These are phyloP conservation scores for Drosophila ustulata DNA, from an alignment of 2,888 invertebrate genomes.

Conservation along the genomic window DNA sequence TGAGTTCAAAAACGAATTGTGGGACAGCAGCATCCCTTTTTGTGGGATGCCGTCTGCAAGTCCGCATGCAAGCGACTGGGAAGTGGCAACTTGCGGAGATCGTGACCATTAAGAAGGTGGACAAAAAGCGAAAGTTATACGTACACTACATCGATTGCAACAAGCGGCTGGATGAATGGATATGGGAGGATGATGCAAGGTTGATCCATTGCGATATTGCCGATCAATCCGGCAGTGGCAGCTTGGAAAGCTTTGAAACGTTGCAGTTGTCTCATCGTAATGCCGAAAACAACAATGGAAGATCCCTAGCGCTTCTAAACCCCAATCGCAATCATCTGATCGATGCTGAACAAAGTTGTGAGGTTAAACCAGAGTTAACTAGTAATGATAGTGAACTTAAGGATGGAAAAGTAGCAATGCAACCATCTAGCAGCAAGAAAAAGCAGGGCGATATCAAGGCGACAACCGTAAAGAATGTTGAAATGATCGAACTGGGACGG, in stretches of 20 bases:
- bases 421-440: not conserved
- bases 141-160: constrained; percentile 99
- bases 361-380: not conserved
- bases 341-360: constrained; percentile 84
- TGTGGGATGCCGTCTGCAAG: constrained; percentile 98
- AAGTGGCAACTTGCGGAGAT: constrained; percentile 99
- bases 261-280: not conserved
- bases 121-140: constrained; percentile 90
- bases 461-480: constrained; percentile 99
- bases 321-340: constrained; percentile 86
- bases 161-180: constrained; percentile 99
- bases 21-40: constrained; percentile 81
- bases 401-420: constrained; percentile 52
- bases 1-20: not conserved
- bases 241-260: not conserved
- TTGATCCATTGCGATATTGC: constrained; percentile 91
- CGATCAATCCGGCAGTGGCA: not conserved
- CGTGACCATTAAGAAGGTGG: constrained; percentile 95
- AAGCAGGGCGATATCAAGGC: constrained; percentile 86
- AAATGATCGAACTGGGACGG: constrained; percentile 97
- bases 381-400: not conserved
- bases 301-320: not conserved
- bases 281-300: not conserved
- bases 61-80: constrained; percentile 95
- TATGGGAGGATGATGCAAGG: constrained; percentile 96